Conservation (phyloP, 2,797 vertebrate genomes). For the Limnodromus scolopaceus region DNA sequence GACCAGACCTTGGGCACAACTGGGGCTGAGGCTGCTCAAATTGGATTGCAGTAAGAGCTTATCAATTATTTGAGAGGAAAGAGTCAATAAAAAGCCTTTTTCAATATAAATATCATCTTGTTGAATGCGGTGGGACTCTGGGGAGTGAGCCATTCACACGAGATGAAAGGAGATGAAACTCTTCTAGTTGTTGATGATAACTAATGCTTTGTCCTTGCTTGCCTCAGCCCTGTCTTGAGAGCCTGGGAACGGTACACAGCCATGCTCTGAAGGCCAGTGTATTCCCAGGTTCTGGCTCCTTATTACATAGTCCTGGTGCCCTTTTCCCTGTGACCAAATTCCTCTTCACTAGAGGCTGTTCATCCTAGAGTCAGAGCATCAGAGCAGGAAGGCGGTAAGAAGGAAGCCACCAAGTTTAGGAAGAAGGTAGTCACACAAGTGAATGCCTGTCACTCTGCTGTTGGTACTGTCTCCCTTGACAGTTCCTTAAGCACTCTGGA, state of each 20-base stretch:
- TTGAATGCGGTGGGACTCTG: constrained; percentile 10
- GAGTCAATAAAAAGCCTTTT: constrained; percentile 33
- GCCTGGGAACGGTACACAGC: not conserved
- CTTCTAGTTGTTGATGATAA: not conserved
- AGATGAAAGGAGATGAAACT: constrained; percentile 43
- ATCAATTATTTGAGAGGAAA: constrained; percentile 57
- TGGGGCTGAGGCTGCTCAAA: not conserved
- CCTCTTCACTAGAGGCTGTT: not conserved
- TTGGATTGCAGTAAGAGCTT: not conserved
- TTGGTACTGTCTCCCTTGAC: not conserved
- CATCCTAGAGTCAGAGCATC: not conserved
- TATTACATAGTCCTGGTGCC: not conserved
- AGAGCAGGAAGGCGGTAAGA: not conserved
- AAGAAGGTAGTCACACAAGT: not conserved
- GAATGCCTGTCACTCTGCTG: not conserved
- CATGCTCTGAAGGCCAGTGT: not conserved
- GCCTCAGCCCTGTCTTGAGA: not conserved
- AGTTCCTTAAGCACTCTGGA: not conserved
- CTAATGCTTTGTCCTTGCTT: constrained; percentile 14
- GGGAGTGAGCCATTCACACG: constrained; percentile 28
- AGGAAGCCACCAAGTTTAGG: not conserved
- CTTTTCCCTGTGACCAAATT: not conserved
- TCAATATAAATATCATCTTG: not conserved
- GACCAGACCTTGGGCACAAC: constrained; percentile 46
- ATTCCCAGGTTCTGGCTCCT: not conserved